Evolutionary conservation across 2,797 vertebrate species (phyloP), one percentile per base, ranked within the genome.

Genomic region (Fistularia commersonii): DNA sequence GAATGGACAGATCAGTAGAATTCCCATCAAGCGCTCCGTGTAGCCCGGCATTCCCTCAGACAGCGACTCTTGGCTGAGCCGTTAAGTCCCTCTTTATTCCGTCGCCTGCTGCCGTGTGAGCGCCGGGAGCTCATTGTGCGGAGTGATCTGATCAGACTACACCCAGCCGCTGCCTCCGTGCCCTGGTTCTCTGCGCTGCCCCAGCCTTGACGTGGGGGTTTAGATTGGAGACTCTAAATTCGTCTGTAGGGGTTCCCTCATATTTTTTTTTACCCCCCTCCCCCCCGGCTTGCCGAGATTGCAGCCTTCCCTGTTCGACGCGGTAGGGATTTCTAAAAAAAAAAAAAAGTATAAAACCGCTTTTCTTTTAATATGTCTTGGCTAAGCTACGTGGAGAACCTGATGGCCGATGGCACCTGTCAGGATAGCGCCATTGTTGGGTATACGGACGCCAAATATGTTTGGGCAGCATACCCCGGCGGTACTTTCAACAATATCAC

Each of bases 361-460:
- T 46, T 38, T 80, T 78, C 72, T 67, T 82, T 78, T 77, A 93
- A 82, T 60, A 98, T 95, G 95, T 93, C 93, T 91, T 98, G 95
- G 95, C 90, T 94, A 90, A 90, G 90, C 92, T 97, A 97, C 92
- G 93, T 97, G 91, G 93, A 96, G 44, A 96, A 93, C 92, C 93
- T 98, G 92, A 97, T 97, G 96, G 92, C 89, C 88, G 94, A 96
- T 90, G 94, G 93, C 90, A 91, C 89, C 92, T 98, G 95, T 93
- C 95, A 96, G 92, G 95, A 97, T 88, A 86, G 91, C 92, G 94
- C 96, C 93, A 96, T 97, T 92, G 93, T 97, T 87, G 95, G 96
- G 65, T 96, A 92, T 82, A 88, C 87, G 83, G 93, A 96, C 89
- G 91, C 93, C 89, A 97, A 96, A 90, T 95, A 95, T 81, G 93